Evolutionary conservation across 2,888 invertebrate genomes (phyloP).

Genomic region (Bellardia pandia): DNA sequence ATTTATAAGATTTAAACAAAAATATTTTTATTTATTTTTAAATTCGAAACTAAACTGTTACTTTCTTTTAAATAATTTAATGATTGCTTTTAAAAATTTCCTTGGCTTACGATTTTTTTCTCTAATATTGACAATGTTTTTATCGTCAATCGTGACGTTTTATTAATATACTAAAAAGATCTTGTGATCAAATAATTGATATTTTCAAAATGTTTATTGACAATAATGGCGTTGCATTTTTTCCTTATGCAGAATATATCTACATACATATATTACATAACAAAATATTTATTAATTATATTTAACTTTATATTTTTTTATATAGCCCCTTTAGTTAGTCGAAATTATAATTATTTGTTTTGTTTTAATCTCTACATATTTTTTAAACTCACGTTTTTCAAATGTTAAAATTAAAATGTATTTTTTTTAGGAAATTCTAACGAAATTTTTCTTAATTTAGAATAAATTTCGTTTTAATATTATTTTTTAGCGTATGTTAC

Average conservation of each 20-base stretch:
- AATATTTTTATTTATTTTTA: neutral
- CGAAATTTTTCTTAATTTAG: constrained; percentile 65
- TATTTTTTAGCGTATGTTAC: constrained; percentile 67
- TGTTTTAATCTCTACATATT: neutral
- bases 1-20: neutral
- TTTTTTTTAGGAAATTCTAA: constrained; percentile 11
- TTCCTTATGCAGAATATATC: constrained; percentile 12
- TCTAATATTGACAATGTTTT: neutral
- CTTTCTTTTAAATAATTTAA: constrained; percentile 13
- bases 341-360: neutral
- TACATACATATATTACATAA: constrained; percentile 53
- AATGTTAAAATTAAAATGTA: constrained; percentile 27
- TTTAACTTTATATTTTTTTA: neutral
- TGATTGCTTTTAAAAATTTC: neutral
- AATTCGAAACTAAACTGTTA: neutral
- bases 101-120: neutral
- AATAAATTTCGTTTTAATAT: constrained; percentile 63
- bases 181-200: constrained; percentile 5
- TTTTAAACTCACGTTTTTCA: constrained; percentile 63
- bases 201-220: constrained; percentile 15
- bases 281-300: constrained; percentile 25
- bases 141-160: neutral
- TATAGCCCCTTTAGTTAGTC: neutral
- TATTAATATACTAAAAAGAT: constrained; percentile 17
- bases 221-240: constrained; percentile 39